A percentile compares a stretch with the other conserved stretches of the same genome.
Evolutionary conservation across 2,888 invertebrate genomes (phyloP).

Genomic region (Sthenelais limicola): DNA sequence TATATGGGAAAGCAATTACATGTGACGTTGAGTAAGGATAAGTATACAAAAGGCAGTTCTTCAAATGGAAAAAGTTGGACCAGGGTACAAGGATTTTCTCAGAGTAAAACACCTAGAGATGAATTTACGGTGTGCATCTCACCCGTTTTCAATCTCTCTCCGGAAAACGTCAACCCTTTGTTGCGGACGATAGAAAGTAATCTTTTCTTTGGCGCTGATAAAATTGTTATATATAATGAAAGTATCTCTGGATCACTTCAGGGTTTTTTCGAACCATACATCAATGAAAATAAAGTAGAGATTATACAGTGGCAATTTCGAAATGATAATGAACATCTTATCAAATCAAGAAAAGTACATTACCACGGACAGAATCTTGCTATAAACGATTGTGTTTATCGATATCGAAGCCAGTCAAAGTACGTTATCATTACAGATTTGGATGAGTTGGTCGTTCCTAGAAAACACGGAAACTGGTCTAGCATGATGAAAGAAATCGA

Average conservation of each 20-base stretch:
- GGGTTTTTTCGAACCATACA: constrained; percentile 55
- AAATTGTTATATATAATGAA: constrained; percentile 60
- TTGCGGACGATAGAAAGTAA: constrained; percentile 63
- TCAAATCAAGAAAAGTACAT: constrained; percentile 55
- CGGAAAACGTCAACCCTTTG: constrained; percentile 51
- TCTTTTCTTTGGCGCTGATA: constrained; percentile 57
- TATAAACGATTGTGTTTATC: constrained; percentile 65
- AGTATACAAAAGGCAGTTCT: no score
- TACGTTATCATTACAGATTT: constrained; percentile 63
- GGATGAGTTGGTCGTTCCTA: constrained; percentile 66
- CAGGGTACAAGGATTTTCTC: no score
- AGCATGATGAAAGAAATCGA: constrained; percentile 51
- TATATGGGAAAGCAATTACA: no score
- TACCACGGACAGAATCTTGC: constrained; percentile 63
- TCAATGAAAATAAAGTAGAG: constrained; percentile 52
- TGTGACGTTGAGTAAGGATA: no score
- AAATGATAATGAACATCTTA: not conserved
- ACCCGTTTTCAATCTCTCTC: constrained; percentile 60
- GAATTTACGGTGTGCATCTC: constrained; percentile 61
- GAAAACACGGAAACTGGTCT: constrained; percentile 52
- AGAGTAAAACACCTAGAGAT: constrained; percentile 18
- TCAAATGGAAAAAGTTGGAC: no score
- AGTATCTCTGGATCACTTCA: constrained; percentile 53
- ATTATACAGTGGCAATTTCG: constrained; percentile 44
- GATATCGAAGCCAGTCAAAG: constrained; percentile 58